These are phyloP conservation scores for Carollia perspicillata DNA, from an alignment of 2,113 vertebrate genomes.

Conservation along the genomic window DNA sequence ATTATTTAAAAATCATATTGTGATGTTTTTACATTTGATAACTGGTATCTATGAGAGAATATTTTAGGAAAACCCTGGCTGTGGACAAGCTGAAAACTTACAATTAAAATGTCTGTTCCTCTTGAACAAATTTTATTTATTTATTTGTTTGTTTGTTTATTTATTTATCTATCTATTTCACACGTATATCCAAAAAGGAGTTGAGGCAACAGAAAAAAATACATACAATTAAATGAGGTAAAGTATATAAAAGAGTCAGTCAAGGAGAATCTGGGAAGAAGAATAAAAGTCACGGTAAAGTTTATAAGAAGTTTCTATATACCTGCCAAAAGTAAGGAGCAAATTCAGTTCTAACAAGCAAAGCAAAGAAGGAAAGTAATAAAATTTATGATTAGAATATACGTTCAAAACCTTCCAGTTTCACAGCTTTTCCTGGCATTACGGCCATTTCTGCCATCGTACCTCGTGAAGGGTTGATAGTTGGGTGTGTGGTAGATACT, in stretches of 20 bases:
- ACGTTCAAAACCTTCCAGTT: background rate
- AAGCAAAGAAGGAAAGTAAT: background rate
- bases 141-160: background rate
- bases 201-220: background rate
- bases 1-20: background rate
- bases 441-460: background rate
- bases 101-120: background rate
- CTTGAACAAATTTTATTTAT: background rate
- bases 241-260: background rate
- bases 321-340: background rate
- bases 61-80: background rate
- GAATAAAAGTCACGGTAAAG: background rate
- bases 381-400: background rate
- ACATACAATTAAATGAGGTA: background rate
- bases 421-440: background rate
- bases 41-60: background rate
- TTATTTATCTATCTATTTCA: background rate
- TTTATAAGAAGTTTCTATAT: background rate
- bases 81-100: background rate
- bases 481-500: background rate
- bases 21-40: background rate
- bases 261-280: background rate
- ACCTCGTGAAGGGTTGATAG: background rate
- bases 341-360: background rate
- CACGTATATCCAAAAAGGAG: background rate